These are phyloP conservation scores for Notodonta ziczac DNA, from an alignment of 2,888 invertebrate genomes.

Conservation along the genomic window DNA sequence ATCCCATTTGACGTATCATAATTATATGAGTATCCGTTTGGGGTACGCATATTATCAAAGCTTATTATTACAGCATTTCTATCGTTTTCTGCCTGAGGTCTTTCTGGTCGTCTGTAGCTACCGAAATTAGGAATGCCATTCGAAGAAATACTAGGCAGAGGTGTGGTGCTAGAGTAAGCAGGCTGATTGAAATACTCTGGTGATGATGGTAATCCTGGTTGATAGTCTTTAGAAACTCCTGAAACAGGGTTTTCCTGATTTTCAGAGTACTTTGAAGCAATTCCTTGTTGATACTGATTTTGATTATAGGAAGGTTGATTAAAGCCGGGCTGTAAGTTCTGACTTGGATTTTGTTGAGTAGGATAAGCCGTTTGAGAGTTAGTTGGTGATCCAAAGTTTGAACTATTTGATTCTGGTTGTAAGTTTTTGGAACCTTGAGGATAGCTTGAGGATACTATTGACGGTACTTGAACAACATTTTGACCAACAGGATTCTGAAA, in stretches of 20 bases:
- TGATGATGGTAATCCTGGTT: constrained; percentile 6
- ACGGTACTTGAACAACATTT: neutral
- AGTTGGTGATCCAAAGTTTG: neutral
- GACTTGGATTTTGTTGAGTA: neutral
- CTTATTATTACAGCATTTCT: constrained; percentile 60
- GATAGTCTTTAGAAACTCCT: constrained; percentile 1
- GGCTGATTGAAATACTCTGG: constrained; percentile 3
- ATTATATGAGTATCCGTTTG: constrained; percentile 64
- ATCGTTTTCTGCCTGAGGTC: constrained; percentile 57
- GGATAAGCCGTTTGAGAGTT: neutral
- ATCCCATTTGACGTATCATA: constrained; percentile 75
- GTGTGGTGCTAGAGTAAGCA: constrained; percentile 9
- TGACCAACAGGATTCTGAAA: constrained; percentile 12
- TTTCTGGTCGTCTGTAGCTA: constrained; percentile 35
- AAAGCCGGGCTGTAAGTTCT: neutral
- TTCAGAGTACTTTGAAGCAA: neutral
- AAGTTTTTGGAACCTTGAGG: neutral
- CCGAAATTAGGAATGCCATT: constrained; percentile 1
- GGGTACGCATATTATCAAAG: constrained; percentile 58
- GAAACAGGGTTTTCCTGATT: neutral
- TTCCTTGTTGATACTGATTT: neutral
- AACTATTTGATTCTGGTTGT: neutral
- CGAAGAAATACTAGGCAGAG: constrained; percentile 4
- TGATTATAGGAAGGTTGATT: neutral
- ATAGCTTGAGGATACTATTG: constrained; percentile 9